Conservation (phyloP, 2,113 vertebrate genomes). For the Camelus dromedarius region DNA sequence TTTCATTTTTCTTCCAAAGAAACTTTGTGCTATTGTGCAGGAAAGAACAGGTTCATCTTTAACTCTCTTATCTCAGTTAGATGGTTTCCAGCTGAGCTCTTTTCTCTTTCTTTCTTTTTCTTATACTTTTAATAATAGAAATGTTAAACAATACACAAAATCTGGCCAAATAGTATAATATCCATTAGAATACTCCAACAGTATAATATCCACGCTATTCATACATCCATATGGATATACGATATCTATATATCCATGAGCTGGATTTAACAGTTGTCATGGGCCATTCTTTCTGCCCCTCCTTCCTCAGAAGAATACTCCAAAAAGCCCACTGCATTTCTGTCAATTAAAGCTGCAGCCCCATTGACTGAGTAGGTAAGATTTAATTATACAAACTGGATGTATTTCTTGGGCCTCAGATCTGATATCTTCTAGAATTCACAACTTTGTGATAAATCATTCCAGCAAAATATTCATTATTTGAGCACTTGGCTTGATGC, state of each 20-base stretch:
- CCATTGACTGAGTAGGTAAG: neutral
- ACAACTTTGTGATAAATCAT: neutral
- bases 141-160: constrained; percentile 14
- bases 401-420: neutral
- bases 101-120: neutral
- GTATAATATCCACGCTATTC: neutral
- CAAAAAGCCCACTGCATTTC: neutral
- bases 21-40: neutral
- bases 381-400: neutral
- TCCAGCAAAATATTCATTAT: neutral
- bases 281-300: neutral
- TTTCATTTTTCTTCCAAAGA: constrained; percentile 46
- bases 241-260: neutral
- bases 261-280: neutral
- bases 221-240: neutral
- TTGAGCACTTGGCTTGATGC: neutral
- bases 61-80: neutral
- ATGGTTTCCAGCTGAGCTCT: neutral
- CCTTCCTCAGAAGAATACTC: neutral
- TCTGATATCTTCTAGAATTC: neutral
- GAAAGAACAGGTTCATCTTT: neutral
- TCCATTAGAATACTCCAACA: neutral
- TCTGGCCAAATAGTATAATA: neutral
- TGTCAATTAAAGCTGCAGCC: neutral
- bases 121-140: constrained; percentile 7